Base-by-base conservation (phyloP, 2,797 vertebrate genomes). In the Tarsius wallacei region DNA sequence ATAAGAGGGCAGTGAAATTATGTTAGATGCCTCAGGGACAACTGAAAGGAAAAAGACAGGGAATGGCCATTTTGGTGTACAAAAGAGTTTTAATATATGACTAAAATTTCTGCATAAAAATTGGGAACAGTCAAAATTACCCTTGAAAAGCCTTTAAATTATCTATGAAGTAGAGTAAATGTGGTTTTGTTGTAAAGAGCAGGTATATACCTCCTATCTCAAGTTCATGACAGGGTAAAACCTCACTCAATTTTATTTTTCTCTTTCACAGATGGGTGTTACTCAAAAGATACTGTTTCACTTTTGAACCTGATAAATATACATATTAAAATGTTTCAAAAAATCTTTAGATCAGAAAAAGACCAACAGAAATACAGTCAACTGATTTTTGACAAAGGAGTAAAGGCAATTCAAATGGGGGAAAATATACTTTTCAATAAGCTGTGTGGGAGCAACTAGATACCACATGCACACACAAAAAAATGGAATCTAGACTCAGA, bases 211-310 rank as follows among this genome's bases (percentile, higher is more conserved):
- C 47, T 86, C n/a, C 81, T 42, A 64, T 51, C 81, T 91, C 73
- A 86, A 85, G 74, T 83, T 76, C 31, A n/a, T 80, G 77, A 90
- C 24, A 87, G 5, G 51, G 31, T 87, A 73, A 97, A 90, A 96
- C 22, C 74, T 94, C 90, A 85, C 33, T 85, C n/a, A 94, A 90
- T 84, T 94, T 91, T 95, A 88, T 86, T 88, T 91, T 91, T 93
- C 47, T 66, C 36, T 66, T 68, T 91, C 59, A 82, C 13, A 63
- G 91, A 89, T 17, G 64, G 24, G 31, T 96, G 5, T 84, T 87
- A 80, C 59, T 93, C 51, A 68, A 84, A 84, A 93, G 57, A 70
- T 59, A 93, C 1, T 84, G 42, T 66, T 91, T 88, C 74, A 89
- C 42, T 95, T 33, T 86, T 89, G 63, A 86, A 61, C 73, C 33